Percentiles rank a stretch among this genome's conserved stretches.
Evolutionary conservation across 2,113 vertebrate species (phyloP).

Genomic region (Bufo bufo): DNA sequence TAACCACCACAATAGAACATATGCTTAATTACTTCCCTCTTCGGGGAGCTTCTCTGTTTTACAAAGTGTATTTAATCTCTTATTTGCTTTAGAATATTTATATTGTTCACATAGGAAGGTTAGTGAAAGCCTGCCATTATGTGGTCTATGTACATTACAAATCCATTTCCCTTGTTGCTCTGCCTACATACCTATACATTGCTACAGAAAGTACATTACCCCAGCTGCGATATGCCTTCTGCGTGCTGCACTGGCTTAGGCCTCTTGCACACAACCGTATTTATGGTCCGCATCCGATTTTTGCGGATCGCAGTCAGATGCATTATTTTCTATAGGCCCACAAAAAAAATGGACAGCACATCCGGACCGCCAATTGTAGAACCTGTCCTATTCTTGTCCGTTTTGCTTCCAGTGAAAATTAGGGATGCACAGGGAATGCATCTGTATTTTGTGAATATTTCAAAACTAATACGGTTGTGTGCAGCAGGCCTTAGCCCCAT

Average conservation of each 20-base stretch:
- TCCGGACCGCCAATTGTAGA: no score
- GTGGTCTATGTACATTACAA: conserved; percentile 26
- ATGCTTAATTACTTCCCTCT: not conserved
- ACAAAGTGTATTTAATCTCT: conserved; percentile 35
- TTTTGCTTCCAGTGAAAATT: no score
- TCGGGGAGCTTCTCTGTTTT: not conserved
- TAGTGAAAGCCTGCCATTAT: conserved; percentile 17
- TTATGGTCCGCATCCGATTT: no score
- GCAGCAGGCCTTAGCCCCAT: no score
- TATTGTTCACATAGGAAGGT: not conserved
- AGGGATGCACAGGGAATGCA: no score
- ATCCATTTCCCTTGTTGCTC: not conserved
- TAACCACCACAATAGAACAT: conserved; percentile 9
- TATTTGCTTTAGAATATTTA: conserved; percentile 26
- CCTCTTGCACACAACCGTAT: not conserved
- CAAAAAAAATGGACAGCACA: no score
- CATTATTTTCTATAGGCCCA: no score
- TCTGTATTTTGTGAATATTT: no score
- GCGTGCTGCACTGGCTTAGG: not conserved
- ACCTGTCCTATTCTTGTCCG: no score
- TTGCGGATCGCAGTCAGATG: no score
- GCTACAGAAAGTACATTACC: conserved; percentile 12
- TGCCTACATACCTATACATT: conserved; percentile 15
- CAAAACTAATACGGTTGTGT: no score
- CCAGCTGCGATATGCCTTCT: conserved; percentile 18